A percentile compares a stretch with the other conserved stretches of the same genome.
Evolutionary conservation across 2,113 vertebrate genomes (phyloP).

Genomic region (Erinaceus europaeus): DNA sequence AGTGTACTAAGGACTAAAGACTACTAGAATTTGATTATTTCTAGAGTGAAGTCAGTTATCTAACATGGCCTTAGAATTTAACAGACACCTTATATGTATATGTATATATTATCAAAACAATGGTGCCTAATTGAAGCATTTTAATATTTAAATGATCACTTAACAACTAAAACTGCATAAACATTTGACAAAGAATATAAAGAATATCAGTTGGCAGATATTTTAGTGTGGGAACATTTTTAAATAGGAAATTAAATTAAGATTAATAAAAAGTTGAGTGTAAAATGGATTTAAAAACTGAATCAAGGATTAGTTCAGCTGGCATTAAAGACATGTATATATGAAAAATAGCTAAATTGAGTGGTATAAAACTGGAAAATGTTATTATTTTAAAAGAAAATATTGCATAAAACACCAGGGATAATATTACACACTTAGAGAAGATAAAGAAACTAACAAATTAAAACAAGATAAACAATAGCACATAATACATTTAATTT

Average conservation of each 20-base stretch:
- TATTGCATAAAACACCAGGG: not conserved
- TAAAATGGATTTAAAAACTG: not conserved
- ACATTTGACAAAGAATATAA: not conserved
- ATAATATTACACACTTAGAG: not conserved
- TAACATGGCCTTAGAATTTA: no score
- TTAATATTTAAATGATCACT: not conserved
- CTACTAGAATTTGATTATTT: not conserved
- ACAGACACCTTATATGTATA: no score
- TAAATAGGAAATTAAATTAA: not conserved
- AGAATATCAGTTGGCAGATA: not conserved
- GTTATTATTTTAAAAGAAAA: constrained; percentile 39
- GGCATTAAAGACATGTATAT: not conserved
- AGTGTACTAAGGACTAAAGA: not conserved
- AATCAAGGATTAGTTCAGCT: not conserved
- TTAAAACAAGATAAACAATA: not conserved
- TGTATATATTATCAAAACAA: no score
- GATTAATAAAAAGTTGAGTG: not conserved
- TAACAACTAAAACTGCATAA: not conserved
- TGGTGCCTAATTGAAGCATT: no score
- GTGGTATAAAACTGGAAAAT: not conserved
- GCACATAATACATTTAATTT: constrained; percentile 6
- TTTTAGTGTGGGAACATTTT: no score
- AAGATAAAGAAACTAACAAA: constrained; percentile 29
- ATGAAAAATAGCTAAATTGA: not conserved
- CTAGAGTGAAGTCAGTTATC: no score